Percentiles rank a stretch among this genome's conserved stretches.
Evolutionary conservation across 2,113 vertebrate species (phyloP).

Genomic region (Mirza zaza): DNA sequence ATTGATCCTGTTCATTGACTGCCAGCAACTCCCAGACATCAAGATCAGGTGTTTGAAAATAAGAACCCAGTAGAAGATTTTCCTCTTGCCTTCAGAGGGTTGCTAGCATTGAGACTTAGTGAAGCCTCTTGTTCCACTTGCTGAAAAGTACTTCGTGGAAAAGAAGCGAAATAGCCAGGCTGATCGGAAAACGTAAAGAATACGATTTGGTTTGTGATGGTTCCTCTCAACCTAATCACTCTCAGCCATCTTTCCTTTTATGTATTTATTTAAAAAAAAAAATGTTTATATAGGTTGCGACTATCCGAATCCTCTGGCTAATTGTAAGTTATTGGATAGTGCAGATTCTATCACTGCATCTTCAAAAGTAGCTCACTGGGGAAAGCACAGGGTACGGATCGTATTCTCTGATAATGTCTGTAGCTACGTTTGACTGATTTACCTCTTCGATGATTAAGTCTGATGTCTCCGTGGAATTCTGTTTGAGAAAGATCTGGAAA

Average conservation of each 20-base stretch:
- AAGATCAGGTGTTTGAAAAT: constrained; percentile 28
- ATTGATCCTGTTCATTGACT: constrained; percentile 38
- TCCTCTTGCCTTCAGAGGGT: neutral
- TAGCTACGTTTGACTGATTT: neutral
- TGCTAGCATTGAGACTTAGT: neutral
- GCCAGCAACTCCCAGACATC: neutral
- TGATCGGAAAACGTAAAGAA: neutral
- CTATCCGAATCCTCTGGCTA: neutral
- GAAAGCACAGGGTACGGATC: neutral
- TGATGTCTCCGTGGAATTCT: constrained; percentile 18
- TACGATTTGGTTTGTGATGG: neutral
- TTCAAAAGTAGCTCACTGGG: neutral
- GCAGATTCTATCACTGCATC: neutral
- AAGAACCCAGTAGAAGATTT: neutral
- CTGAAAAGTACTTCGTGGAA: constrained; percentile 1
- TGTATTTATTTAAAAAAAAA: neutral
- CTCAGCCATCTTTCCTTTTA: neutral
- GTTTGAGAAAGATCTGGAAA: constrained; percentile 36
- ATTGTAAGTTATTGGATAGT: neutral
- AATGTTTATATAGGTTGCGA: neutral
- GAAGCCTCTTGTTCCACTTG: neutral
- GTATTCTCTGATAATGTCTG: neutral
- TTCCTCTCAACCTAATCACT: neutral
- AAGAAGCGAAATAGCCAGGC: neutral
- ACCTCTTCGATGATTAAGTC: neutral